Percentiles rank a stretch among this genome's conserved stretches.
Conservation (phyloP, 2,113 vertebrate genomes). For the Petaurus breviceps region DNA sequence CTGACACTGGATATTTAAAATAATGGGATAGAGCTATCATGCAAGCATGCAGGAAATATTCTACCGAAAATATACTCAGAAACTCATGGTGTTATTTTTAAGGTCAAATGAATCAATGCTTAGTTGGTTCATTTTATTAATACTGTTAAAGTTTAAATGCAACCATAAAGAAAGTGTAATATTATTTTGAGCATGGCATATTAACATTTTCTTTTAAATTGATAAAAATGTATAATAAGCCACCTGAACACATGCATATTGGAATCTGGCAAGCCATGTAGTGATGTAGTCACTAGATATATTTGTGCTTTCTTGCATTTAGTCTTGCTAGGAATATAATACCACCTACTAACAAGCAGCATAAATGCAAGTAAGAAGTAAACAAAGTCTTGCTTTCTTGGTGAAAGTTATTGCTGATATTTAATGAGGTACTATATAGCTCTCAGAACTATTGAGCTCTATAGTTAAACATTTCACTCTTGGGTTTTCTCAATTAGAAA, state of each 20-base stretch:
- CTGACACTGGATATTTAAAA: conserved; percentile 23
- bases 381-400: not conserved
- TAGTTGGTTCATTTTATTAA: not conserved
- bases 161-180: not conserved
- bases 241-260: conserved; percentile 54
- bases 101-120: not conserved
- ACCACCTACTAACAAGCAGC: not conserved
- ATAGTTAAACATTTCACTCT: not conserved
- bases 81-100: not conserved
- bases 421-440: not conserved
- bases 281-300: not conserved
- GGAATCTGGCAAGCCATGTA: not conserved
- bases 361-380: not conserved
- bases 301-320: conserved; percentile 40
- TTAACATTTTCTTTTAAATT: not conserved
- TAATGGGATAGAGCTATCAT: conserved; percentile 15
- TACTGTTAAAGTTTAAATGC: not conserved
- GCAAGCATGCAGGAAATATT: conserved; percentile 25
- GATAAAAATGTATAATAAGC: not conserved
- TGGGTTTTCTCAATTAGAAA: not conserved
- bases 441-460: not conserved
- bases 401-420: not conserved
- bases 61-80: not conserved
- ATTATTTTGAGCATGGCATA: not conserved
- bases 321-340: conserved; percentile 25